Evolutionary conservation across 2,888 invertebrate species (phyloP).

Genomic region (Mystacides longicornis): DNA sequence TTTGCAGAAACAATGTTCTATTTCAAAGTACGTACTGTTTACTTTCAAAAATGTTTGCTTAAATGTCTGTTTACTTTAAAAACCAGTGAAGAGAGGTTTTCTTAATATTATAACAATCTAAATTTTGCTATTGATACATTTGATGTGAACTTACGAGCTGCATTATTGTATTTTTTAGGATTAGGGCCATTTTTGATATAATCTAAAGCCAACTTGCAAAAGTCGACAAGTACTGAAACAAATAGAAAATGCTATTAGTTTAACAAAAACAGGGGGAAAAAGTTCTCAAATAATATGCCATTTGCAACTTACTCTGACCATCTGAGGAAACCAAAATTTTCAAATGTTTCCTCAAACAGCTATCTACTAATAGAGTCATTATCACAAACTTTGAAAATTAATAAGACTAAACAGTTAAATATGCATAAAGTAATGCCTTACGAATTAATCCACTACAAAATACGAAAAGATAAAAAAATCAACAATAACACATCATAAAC

Average conservation of each 20-base stretch:
- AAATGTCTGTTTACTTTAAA: no score
- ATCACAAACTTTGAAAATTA: background rate
- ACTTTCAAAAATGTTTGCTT: no score
- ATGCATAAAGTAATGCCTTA: no score
- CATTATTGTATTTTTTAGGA: slow-evolving; percentile 52
- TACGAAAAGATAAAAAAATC: no score
- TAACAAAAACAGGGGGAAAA: slow-evolving; percentile 1
- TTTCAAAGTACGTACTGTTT: no score
- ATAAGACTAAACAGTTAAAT: no score
- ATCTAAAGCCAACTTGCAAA: slow-evolving; percentile 61
- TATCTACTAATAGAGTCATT: slow-evolving; percentile 21
- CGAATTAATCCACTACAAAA: no score
- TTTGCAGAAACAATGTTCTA: no score
- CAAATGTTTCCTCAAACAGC: slow-evolving; percentile 16
- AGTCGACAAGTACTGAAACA: slow-evolving; percentile 58
- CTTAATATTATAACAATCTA: background rate
- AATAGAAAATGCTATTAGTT: slow-evolving; percentile 19
- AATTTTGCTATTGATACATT: background rate
- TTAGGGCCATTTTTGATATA: slow-evolving; percentile 61
- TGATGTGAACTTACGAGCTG: slow-evolving; percentile 46
- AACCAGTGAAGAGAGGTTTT: no score
- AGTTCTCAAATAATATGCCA: background rate
- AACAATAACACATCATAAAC: no score
- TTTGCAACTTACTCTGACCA: slow-evolving; percentile 15
- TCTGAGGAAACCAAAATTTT: slow-evolving; percentile 11